A percentile compares a stretch with the other conserved stretches of the same genome.
phyloP scores from a whole-genome alignment of 2,888 invertebrate species.

The Tipula lateralis region DNA sequence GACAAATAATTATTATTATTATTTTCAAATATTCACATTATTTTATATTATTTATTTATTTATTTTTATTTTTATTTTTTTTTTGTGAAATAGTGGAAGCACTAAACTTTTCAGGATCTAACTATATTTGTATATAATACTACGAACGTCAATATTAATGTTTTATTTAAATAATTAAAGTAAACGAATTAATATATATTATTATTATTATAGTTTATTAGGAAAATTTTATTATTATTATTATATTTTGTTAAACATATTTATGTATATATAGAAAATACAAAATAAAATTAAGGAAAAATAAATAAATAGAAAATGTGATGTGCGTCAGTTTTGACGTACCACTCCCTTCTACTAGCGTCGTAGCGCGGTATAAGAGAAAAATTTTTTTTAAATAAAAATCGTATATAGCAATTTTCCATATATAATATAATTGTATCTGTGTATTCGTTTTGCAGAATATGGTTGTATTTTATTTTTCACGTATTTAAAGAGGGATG shows the following conservation, averaged over 20 bases:
- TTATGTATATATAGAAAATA: conserved; percentile 6
- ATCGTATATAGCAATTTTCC: background rate
- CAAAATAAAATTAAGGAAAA: conserved; percentile 27
- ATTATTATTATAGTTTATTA: conserved; percentile 26
- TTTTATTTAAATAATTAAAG: background rate
- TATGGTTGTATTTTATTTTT: background rate
- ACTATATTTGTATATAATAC: background rate
- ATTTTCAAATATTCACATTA: conserved; percentile 15
- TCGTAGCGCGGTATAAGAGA: conserved; percentile 36
- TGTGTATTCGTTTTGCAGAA: background rate
- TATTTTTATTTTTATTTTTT: background rate
- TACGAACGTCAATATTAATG: conserved; percentile 14
- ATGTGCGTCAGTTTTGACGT: conserved; percentile 51
- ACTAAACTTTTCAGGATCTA: conserved; percentile 20
- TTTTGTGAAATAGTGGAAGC: conserved; percentile 25
- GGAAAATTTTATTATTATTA: conserved; percentile 3
- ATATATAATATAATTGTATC: background rate
- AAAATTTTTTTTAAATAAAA: background rate
- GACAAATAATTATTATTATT: background rate
- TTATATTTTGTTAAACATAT: background rate
- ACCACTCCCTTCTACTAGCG: conserved; percentile 51
- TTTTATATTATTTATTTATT: background rate
- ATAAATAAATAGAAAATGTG: conserved; percentile 32
- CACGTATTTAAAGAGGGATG: background rate
- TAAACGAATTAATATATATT: conserved; percentile 12